These are phyloP conservation scores for Deroplatys truncata DNA, from an alignment of 2,888 invertebrate genomes.

Conservation along the genomic window DNA sequence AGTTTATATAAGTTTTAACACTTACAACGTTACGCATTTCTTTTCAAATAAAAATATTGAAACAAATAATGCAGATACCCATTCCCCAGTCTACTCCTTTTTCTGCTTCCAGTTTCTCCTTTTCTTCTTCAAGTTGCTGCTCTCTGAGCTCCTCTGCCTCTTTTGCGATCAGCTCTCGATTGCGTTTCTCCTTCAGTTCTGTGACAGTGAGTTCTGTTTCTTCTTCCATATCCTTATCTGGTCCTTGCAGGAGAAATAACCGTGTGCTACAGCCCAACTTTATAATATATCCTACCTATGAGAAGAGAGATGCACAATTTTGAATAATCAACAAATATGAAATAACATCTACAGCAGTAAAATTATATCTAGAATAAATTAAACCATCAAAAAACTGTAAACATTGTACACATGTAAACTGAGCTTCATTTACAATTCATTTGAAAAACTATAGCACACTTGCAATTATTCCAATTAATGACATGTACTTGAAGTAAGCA, in stretches of 20 bases:
- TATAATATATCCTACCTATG: conserved; percentile 80
- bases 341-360: neutral
- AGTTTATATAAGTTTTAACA: too few relatives aligned
- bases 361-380: neutral
- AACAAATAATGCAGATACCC: conserved; percentile 49
- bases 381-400: neutral
- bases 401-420: neutral
- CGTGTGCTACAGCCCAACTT: conserved; percentile 86
- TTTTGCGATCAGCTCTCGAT: conserved; percentile 45
- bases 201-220: conserved; percentile 78
- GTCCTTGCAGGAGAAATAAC: conserved; percentile 78
- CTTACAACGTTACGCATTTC: too few relatives aligned
- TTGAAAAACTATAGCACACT: too few relatives aligned
- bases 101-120: conserved; percentile 52
- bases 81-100: conserved; percentile 92
- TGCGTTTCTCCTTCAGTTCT: conserved; percentile 61
- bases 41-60: too few relatives aligned
- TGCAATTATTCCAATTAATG: too few relatives aligned
- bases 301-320: neutral
- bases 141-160: conserved; percentile 19
- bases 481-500: too few relatives aligned
- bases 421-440: too few relatives aligned
- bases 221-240: conserved; percentile 78
- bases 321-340: neutral
- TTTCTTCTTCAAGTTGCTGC: conserved; percentile 35